Evolutionary conservation across 2,113 vertebrate species (phyloP), one percentile per base, ranked within the genome.

Genomic region (Fukomys damarensis): DNA sequence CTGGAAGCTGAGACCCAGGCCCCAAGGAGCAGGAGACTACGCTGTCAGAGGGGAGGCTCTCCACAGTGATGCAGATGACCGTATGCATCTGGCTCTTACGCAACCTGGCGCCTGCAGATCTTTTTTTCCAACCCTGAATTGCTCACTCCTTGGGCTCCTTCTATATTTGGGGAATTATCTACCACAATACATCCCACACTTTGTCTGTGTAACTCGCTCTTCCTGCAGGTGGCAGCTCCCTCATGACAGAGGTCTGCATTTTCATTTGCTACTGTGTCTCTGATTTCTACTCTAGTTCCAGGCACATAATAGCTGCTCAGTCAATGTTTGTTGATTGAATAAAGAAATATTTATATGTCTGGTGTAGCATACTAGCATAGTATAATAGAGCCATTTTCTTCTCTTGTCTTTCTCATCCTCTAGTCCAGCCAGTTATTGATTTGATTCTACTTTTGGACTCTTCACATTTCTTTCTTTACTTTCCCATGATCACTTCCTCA

Each of bases 401-500:
- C 13, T 84, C 52, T 17, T 9, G 0, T 49, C 46, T 93, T 88
- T 89, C 56, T 80, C 63, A 76, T 68, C 35, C 14, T 91, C 24
- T 86, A 54, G 65, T 61, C 17, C 24, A 61, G 66, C 24, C 72
- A 58, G 3, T 61, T 85, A 43, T 19, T 59, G 79, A 56, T 91
- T 59, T 82, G 49, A 43, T 89, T 84, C 38, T 72, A 68, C 9
- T 56, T 92, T 79, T 41, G 41, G 11, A 76, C 28, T 86, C 46
- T 65, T 54, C 46, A 70, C 68, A 20, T 81, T 84, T 94, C 63
- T 87, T 89, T 7, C 41, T 81, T 94, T 56, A 88, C 72, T 20
- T 83, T 93, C 10, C 65, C 20, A 52, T 14, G 32, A 52, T 54
- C 56, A 59, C 5, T 77, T 20, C 30, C 46, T 19, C 91, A 76